phyloP scores from a whole-genome alignment of 2,113 vertebrate species.

The Macrotus californicus region DNA sequence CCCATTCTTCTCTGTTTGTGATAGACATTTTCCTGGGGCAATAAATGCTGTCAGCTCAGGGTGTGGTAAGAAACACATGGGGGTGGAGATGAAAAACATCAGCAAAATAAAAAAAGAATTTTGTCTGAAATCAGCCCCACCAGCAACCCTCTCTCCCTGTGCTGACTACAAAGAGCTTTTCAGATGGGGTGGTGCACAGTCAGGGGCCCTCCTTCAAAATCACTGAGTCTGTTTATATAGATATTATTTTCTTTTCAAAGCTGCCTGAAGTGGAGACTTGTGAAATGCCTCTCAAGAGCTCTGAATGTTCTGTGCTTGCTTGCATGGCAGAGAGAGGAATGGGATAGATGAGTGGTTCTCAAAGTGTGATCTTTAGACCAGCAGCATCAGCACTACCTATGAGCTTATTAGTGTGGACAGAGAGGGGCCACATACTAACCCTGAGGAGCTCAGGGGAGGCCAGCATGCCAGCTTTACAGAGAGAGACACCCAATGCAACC shows the following conservation, averaged over 20 bases:
- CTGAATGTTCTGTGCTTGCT: neutral
- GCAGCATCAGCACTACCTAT: accelerated
- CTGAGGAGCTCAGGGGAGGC: neutral
- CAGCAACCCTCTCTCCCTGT: neutral
- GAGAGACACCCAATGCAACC: neutral
- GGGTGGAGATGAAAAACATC: conserved; percentile 38
- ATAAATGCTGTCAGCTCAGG: neutral
- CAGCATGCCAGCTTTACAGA: neutral
- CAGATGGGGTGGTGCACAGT: neutral
- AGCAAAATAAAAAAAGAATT: conserved; percentile 43
- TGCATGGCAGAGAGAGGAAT: neutral
- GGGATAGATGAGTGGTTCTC: neutral
- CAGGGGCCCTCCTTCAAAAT: neutral
- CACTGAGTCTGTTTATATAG: conserved; percentile 19
- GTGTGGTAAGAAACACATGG: conserved; percentile 51
- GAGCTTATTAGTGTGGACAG: neutral
- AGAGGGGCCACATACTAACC: neutral
- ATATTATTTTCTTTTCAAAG: conserved; percentile 37
- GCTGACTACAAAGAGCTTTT: conserved; percentile 54
- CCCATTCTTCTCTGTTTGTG: conserved; percentile 1
- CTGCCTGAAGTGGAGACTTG: neutral
- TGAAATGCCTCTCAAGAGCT: neutral
- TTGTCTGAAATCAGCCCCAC: neutral
- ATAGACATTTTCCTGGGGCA: conserved; percentile 21
- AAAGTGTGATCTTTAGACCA: neutral